These are phyloP conservation scores for Neodontobutis hainanensis DNA, from an alignment of 2,113 vertebrate species.

Conservation along the genomic window DNA sequence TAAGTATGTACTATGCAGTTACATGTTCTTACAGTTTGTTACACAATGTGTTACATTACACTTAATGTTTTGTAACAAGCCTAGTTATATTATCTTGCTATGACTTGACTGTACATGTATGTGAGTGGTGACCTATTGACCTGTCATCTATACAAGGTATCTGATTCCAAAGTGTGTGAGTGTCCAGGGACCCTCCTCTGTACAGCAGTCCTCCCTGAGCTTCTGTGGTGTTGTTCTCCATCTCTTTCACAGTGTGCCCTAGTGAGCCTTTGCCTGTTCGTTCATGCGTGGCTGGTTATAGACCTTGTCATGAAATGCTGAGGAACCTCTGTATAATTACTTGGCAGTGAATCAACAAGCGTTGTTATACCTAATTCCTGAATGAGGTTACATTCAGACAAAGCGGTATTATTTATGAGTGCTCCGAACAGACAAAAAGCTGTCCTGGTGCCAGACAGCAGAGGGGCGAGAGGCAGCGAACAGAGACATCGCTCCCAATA, in stretches of 20 bases:
- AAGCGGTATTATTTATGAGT: constrained; percentile 35
- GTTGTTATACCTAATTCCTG: constrained; percentile 26
- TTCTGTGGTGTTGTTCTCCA: too few species aligned
- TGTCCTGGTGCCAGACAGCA: constrained; percentile 26
- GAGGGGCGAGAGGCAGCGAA: constrained; percentile 20
- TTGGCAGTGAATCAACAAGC: constrained; percentile 34
- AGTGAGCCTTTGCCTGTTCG: constrained; percentile 3
- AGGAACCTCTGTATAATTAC: constrained; percentile 40
- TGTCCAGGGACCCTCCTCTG: too few species aligned
- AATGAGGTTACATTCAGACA: constrained; percentile 22
- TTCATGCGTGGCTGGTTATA: constrained; percentile 30
- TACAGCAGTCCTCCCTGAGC: too few species aligned
- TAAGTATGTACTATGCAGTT: too few species aligned
- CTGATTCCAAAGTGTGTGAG: too few species aligned
- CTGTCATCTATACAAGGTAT: too few species aligned
- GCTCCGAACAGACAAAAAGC: constrained; percentile 27
- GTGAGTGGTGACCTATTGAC: too few species aligned
- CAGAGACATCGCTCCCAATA: constrained; percentile 43
- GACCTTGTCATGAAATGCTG: constrained; percentile 36
- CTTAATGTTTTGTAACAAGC: too few species aligned
- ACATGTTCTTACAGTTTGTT: too few species aligned
- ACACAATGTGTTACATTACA: too few species aligned
- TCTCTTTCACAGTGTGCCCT: not conserved
- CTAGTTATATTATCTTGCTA: too few species aligned
- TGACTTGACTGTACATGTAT: too few species aligned